These are phyloP conservation scores for Thamnophis sirtalis DNA, from an alignment of 2,113 vertebrate species.

Conservation along the genomic window DNA sequence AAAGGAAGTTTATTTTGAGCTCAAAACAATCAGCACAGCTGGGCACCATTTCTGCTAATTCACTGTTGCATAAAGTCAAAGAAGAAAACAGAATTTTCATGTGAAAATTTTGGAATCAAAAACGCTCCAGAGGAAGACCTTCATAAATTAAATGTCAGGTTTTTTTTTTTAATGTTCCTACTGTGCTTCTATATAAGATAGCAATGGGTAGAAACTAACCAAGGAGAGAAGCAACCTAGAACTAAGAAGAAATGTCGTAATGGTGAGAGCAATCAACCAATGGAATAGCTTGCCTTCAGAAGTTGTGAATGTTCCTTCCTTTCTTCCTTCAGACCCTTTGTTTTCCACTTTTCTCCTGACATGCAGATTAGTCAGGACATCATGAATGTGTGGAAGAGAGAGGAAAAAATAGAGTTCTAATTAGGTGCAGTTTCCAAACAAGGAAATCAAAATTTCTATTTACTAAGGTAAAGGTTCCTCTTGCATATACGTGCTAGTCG, in stretches of 20 bases:
- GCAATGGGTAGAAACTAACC: neutral
- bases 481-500: too few relatives aligned
- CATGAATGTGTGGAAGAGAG: neutral
- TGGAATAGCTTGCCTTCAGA: neutral
- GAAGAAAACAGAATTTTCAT: neutral
- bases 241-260: neutral
- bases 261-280: neutral
- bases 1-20: neutral
- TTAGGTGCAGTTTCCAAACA: neutral
- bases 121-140: neutral
- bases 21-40: neutral
- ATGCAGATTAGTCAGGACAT: neutral
- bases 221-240: neutral
- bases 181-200: neutral
- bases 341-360: neutral
- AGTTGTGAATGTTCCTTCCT: neutral
- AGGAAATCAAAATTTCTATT: neutral
- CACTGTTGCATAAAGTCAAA: neutral
- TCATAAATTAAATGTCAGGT: neutral
- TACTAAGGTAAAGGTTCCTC: neutral
- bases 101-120: neutral
- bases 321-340: neutral
- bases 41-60: neutral
- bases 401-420: neutral
- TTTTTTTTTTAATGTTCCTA: neutral